Evolutionary conservation across 2,888 invertebrate genomes (phyloP).

Genomic region (Agrotis clavis): DNA sequence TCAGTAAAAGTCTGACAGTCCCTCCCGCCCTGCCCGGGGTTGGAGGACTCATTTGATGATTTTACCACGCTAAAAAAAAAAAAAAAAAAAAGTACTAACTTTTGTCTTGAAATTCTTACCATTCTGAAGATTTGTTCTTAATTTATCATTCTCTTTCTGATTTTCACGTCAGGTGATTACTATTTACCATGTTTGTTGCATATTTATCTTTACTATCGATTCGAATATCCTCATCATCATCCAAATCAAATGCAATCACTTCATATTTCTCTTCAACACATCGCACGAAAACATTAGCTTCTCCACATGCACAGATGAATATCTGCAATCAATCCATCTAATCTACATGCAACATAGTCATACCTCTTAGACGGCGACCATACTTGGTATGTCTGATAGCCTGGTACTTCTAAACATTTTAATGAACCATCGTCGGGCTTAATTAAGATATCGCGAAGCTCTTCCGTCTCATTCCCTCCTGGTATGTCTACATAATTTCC

Average conservation of each 20-base stretch:
- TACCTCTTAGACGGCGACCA: conserved; percentile 34
- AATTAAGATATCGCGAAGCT: conserved; percentile 72
- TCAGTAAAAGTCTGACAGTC: too few relatives aligned
- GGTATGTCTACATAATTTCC: conserved; percentile 60
- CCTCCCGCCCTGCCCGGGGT: too few relatives aligned
- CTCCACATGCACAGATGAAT: not conserved
- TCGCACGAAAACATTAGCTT: not conserved
- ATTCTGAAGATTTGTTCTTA: not conserved
- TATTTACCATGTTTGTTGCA: not conserved
- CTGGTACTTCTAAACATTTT: conserved; percentile 71
- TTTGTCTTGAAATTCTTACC: too few relatives aligned
- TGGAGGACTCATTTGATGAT: too few relatives aligned
- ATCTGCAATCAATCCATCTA: conserved; percentile 43
- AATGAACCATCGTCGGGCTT: conserved; percentile 71
- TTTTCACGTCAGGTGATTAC: not conserved
- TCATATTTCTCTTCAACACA: not conserved
- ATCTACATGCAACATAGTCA: conserved; percentile 30
- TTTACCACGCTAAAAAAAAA: too few relatives aligned
- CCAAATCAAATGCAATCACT: not conserved
- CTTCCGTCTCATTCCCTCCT: conserved; percentile 58
- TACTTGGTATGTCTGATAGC: conserved; percentile 61
- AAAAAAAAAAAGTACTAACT: too few relatives aligned
- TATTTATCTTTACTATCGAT: not conserved
- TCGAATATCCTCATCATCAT: not conserved
- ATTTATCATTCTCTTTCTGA: not conserved